These are phyloP conservation scores for Pavo muticus DNA, from an alignment of 2,113 vertebrate genomes.

Conservation along the genomic window DNA sequence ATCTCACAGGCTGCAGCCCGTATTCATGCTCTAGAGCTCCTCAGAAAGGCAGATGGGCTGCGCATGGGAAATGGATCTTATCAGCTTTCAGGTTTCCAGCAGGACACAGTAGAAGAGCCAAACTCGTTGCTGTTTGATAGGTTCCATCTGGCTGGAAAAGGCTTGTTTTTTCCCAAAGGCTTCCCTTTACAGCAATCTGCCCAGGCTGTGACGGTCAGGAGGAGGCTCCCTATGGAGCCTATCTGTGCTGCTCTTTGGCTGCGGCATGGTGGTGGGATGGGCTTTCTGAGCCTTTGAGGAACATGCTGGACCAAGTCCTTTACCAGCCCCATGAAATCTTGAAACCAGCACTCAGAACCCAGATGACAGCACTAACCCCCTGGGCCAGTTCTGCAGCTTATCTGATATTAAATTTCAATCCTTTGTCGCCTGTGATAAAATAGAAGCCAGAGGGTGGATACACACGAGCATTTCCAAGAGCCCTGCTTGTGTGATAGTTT, in stretches of 20 bases:
- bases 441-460: conserved; percentile 21
- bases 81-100: neutral
- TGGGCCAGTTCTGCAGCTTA: conserved; percentile 30
- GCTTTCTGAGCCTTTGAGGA: neutral
- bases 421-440: conserved; percentile 30
- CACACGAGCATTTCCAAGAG: neutral
- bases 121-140: neutral
- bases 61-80: neutral
- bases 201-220: neutral
- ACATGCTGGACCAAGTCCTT: neutral
- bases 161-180: neutral
- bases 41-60: neutral
- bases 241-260: neutral
- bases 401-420: conserved; percentile 32
- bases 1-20: neutral
- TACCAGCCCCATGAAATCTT: neutral
- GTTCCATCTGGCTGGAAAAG: neutral
- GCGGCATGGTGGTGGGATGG: neutral
- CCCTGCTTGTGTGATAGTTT: neutral
- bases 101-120: neutral
- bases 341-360: neutral
- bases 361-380: neutral
- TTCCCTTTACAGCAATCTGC: neutral
- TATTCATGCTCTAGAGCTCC: neutral
- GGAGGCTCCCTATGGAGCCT: neutral